Conservation (phyloP, 2,113 vertebrate species). For the Gambusia affinis region DNA sequence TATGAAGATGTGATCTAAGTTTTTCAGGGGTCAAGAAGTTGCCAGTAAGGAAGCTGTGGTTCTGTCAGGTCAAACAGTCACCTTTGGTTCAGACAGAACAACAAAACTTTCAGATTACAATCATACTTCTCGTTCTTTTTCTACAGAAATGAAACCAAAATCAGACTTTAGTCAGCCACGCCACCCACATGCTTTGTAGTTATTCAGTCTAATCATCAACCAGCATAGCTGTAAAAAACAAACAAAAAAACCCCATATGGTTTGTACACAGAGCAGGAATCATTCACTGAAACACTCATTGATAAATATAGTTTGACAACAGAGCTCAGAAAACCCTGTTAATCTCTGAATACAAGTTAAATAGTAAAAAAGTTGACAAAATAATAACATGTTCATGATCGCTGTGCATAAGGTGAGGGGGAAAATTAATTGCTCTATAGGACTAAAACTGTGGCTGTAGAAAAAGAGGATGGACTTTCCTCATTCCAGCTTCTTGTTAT, state of each 20-base stretch:
- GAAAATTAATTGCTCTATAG: neutral
- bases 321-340: too few species aligned
- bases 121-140: neutral
- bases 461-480: too few species aligned
- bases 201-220: conserved; percentile 9
- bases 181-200: neutral
- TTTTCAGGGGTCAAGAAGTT: neutral
- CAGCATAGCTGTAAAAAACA: conserved; percentile 3
- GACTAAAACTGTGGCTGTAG: neutral
- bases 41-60: neutral
- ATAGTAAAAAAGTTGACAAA: neutral
- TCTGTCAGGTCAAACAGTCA: neutral
- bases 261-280: neutral
- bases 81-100: neutral
- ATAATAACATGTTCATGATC: neutral
- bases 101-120: neutral
- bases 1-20: neutral
- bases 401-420: neutral
- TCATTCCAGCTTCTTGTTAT: neutral
- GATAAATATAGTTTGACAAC: neutral
- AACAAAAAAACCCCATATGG: neutral
- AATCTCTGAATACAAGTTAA: neutral
- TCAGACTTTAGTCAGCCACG: neutral
- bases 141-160: neutral
- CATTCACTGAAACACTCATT: neutral